Conservation (phyloP, 2,888 invertebrate genomes). For the Bellardia bayeri region DNA sequence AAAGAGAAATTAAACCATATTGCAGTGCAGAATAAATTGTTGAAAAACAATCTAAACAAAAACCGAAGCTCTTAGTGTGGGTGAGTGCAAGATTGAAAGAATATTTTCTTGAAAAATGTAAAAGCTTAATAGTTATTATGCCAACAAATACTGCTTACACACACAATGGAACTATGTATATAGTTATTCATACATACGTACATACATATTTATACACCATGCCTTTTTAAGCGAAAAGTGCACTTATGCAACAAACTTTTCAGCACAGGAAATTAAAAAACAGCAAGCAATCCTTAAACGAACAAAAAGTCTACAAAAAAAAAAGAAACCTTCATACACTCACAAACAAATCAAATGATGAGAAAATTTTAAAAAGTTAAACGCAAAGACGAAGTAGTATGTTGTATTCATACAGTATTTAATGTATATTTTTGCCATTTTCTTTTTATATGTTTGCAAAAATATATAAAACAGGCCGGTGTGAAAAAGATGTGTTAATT, state of each 20-base stretch:
- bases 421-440: not conserved
- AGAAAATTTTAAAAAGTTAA: constrained; percentile 45
- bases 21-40: constrained; percentile 30
- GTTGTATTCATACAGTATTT: constrained; percentile 9
- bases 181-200: not conserved
- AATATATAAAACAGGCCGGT: not conserved
- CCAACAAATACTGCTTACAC: constrained; percentile 5
- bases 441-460: not conserved
- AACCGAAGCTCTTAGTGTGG: constrained; percentile 5
- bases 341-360: constrained; percentile 41
- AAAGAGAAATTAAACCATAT: constrained; percentile 29
- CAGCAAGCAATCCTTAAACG: constrained; percentile 58
- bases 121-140: constrained; percentile 58
- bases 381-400: not conserved
- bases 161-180: not conserved
- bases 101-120: constrained; percentile 57
- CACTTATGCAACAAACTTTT: constrained; percentile 76
- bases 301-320: constrained; percentile 9
- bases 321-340: constrained; percentile 34
- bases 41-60: not conserved
- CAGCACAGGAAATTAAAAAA: constrained; percentile 78
- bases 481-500: not conserved
- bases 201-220: constrained; percentile 11
- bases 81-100: constrained; percentile 33
- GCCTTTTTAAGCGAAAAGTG: constrained; percentile 71